Evolutionary conservation across 2,113 vertebrate species (phyloP).

Genomic region (Rutilus rutilus): DNA sequence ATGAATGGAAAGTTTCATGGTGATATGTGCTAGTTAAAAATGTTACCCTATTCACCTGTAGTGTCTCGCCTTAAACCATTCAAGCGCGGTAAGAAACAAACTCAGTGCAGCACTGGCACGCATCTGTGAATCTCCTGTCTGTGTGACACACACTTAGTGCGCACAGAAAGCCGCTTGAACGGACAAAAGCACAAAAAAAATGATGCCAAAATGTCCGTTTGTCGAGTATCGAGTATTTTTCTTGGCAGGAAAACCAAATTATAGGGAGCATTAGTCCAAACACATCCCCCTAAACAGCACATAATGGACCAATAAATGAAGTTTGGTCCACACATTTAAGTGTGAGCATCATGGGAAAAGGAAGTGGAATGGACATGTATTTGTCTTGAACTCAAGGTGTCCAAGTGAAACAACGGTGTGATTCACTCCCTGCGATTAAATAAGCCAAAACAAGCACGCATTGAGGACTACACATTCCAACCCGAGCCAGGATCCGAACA

Average conservation of each 20-base stretch:
- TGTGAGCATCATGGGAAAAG: not conserved
- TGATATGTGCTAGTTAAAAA: too few species aligned
- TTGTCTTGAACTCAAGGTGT: constrained; percentile 26
- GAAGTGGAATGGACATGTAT: not conserved
- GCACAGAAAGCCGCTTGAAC: too few species aligned
- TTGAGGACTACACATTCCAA: constrained; percentile 48
- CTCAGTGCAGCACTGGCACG: too few species aligned
- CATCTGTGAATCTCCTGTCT: too few species aligned
- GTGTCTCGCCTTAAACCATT: too few species aligned
- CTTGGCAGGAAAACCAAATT: not conserved
- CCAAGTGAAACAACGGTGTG: constrained; percentile 44
- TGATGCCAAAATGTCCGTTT: too few species aligned
- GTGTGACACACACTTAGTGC: too few species aligned
- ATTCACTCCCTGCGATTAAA: constrained; percentile 37
- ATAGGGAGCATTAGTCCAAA: not conserved
- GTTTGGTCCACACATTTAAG: constrained; percentile 2
- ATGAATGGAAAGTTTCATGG: too few species aligned
- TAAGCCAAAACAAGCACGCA: constrained; percentile 54
- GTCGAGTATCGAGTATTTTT: too few species aligned
- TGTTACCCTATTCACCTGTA: too few species aligned
- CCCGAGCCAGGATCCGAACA: constrained; percentile 1
- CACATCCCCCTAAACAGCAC: not conserved
- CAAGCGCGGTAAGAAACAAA: too few species aligned
- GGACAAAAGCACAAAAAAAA: too few species aligned
- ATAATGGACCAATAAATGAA: not conserved